Percentiles rank a stretch among this genome's conserved stretches.
phyloP scores from a whole-genome alignment of 2,797 vertebrate species.

The Phrynocephalus guinanensis region DNA sequence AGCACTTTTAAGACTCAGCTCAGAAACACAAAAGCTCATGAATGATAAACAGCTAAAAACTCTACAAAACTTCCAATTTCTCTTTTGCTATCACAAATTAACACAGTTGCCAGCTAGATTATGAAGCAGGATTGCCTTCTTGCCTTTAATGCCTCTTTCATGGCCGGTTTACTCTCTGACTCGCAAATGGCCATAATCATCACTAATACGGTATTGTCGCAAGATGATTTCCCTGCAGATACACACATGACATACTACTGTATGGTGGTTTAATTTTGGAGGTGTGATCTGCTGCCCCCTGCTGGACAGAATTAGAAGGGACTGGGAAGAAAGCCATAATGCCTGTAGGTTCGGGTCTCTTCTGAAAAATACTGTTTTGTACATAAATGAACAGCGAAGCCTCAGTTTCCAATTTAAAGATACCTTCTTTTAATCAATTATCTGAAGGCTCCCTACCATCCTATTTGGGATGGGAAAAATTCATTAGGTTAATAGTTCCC shows the following conservation, averaged over 20 bases:
- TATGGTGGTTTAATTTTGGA: neutral
- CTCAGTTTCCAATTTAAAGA: neutral
- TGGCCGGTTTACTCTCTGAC: neutral
- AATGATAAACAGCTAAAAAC: no score
- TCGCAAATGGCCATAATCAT: neutral
- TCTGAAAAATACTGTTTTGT: neutral
- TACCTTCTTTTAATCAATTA: no score
- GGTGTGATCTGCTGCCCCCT: conserved; percentile 13
- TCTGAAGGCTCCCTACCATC: neutral
- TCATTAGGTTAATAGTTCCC: no score
- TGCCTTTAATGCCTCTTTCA: conserved; percentile 1
- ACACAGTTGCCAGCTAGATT: no score
- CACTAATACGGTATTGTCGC: neutral
- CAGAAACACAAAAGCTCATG: no score
- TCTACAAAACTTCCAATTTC: no score
- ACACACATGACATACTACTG: neutral
- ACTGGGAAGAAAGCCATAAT: neutral
- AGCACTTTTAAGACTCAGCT: no score
- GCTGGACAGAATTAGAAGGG: neutral
- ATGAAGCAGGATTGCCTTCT: neutral
- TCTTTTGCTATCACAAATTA: no score
- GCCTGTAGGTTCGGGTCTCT: neutral
- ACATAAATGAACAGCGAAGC: neutral
- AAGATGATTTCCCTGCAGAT: conserved; percentile 15
- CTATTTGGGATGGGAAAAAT: no score